Evolutionary conservation across 2,888 invertebrate species (phyloP).

Genomic region (Deilephila porcellus): DNA sequence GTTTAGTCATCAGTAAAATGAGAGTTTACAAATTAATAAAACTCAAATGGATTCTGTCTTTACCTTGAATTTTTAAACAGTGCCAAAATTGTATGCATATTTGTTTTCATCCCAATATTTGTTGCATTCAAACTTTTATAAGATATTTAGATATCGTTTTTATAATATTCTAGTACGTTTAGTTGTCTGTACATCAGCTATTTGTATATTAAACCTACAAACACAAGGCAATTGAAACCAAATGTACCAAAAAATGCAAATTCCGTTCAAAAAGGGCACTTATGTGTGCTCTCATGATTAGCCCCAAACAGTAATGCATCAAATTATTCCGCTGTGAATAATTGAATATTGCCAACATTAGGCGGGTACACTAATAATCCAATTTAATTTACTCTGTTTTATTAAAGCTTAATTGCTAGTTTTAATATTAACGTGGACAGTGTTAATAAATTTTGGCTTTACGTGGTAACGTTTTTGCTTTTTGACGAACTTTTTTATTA

Average conservation of each 20-base stretch:
- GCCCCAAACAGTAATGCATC: conserved; percentile 17
- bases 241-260: conserved; percentile 18
- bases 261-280: conserved; percentile 14
- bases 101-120: too few relatives aligned
- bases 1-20: too few relatives aligned
- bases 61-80: too few relatives aligned
- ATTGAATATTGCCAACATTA: conserved; percentile 10
- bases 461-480: neutral
- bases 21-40: too few relatives aligned
- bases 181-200: neutral
- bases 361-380: conserved; percentile 7
- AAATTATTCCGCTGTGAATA: conserved; percentile 19
- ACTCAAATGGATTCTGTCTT: too few relatives aligned
- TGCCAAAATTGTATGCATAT: too few relatives aligned
- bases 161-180: neutral
- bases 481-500: neutral
- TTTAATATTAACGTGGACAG: neutral
- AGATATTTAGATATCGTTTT: too few relatives aligned
- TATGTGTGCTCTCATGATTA: neutral
- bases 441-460: neutral
- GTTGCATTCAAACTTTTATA: too few relatives aligned
- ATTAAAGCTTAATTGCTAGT: neutral
- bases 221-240: neutral
- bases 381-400: conserved; percentile 1
- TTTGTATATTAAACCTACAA: neutral